A percentile compares a stretch with the other conserved stretches of the same genome.
phyloP scores from a whole-genome alignment of 2,888 invertebrate genomes.

The Lampropteryx suffumata region DNA sequence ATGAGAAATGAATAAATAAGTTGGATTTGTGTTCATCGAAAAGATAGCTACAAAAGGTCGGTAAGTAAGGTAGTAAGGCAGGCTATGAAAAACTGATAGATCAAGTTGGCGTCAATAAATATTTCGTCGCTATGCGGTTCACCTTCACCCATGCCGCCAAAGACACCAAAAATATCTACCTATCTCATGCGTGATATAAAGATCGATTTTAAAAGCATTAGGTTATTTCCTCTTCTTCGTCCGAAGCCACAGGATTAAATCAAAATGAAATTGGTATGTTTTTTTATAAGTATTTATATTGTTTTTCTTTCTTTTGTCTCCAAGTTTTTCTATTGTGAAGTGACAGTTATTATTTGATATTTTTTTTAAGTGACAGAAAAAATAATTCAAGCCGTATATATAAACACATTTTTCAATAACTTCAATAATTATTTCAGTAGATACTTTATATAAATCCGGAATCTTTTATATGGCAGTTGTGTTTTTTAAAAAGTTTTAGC shows the following conservation, averaged over 20 bases:
- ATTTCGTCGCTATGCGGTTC: slow-evolving; percentile 44
- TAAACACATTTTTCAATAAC: too few relatives aligned
- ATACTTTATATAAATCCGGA: too few relatives aligned
- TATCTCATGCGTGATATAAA: slow-evolving; percentile 45
- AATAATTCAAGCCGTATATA: too few relatives aligned
- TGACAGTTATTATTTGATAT: too few relatives aligned
- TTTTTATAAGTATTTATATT: slow-evolving; percentile 32
- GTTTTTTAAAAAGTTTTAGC: neutral
- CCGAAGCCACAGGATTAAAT: slow-evolving; percentile 37
- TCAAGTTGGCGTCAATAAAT: slow-evolving; percentile 34
- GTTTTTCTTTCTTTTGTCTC: slow-evolving; percentile 9
- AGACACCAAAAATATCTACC: slow-evolving; percentile 22
- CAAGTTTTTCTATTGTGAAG: too few relatives aligned
- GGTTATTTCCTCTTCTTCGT: slow-evolving; percentile 43
- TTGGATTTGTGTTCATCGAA: too few relatives aligned
- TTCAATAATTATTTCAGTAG: too few relatives aligned
- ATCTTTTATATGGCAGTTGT: too few relatives aligned
- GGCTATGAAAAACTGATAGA: slow-evolving; percentile 19
- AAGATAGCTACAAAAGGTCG: too few relatives aligned
- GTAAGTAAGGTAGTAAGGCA: too few relatives aligned
- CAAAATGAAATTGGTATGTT: slow-evolving; percentile 57
- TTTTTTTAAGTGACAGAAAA: too few relatives aligned
- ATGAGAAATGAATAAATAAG: too few relatives aligned
- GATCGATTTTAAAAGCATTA: slow-evolving; percentile 37
- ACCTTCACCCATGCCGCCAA: slow-evolving; percentile 48